Percentiles rank a stretch among this genome's conserved stretches.
Evolutionary conservation across 2,797 vertebrate genomes (phyloP).

Genomic region (Sus cebifrons): DNA sequence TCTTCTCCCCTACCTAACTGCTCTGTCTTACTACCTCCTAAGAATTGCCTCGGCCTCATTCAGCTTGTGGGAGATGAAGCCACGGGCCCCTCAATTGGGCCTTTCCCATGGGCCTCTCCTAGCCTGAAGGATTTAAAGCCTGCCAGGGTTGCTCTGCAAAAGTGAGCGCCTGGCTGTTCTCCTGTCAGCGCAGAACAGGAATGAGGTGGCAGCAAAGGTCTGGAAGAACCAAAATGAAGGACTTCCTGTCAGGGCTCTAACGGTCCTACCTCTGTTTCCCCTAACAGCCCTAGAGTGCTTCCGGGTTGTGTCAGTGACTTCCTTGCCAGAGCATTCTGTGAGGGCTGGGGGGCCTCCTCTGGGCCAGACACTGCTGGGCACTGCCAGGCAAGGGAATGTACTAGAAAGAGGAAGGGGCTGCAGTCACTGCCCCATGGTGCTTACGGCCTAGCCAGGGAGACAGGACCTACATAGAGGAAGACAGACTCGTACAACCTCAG

Average conservation of each 20-base stretch:
- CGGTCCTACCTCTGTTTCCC: not conserved
- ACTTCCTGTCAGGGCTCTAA: not conserved
- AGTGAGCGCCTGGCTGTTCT: not conserved
- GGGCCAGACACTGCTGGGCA: not conserved
- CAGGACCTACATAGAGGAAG: not conserved
- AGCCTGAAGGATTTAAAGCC: slow-evolving; percentile 29
- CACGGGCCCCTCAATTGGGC: not conserved
- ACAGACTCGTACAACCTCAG: not conserved
- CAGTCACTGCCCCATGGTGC: not conserved
- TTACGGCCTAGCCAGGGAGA: not conserved
- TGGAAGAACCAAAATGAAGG: not conserved
- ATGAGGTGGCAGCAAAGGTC: not conserved
- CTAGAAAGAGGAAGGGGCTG: not conserved
- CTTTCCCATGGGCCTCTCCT: not conserved
- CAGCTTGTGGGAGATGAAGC: not conserved
- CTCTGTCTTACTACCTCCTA: not conserved
- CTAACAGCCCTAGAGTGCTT: not conserved
- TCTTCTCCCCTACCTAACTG: not conserved
- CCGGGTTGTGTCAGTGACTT: not conserved
- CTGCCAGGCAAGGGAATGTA: not conserved
- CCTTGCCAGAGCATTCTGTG: slow-evolving; percentile 16
- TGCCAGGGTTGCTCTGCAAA: not conserved
- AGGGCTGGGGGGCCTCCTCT: not conserved
- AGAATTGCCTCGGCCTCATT: not conserved
- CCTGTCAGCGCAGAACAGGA: slow-evolving; percentile 7